These are phyloP conservation scores for Morpho helenor DNA, from an alignment of 2,888 invertebrate genomes.

Conservation along the genomic window DNA sequence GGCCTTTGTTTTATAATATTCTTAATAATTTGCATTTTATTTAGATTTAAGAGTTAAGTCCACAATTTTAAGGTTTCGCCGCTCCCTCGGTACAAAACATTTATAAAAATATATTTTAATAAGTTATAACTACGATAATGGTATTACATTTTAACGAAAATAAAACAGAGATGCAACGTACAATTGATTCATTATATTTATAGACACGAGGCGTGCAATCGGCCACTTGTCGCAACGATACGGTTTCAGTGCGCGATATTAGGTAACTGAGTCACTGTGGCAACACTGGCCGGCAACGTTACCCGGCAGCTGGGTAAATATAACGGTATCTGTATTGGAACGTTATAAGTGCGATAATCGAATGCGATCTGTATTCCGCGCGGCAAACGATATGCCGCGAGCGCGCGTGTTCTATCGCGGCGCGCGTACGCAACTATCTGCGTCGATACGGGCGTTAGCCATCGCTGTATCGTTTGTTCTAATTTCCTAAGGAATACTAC, in stretches of 20 bases:
- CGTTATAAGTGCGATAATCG: constrained; percentile 12
- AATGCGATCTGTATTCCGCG: not conserved
- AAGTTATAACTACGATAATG: not conserved
- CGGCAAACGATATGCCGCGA: not conserved
- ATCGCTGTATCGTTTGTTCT: constrained; percentile 17
- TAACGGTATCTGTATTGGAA: not conserved
- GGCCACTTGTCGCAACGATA: constrained; percentile 43
- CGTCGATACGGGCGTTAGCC: constrained; percentile 18
- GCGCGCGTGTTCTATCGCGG: constrained; percentile 26
- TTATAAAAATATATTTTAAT: too few species aligned
- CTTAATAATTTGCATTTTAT: too few species aligned
- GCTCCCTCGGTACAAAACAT: too few species aligned
- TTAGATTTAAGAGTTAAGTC: too few species aligned
- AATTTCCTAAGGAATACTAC: constrained; percentile 20
- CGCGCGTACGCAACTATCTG: constrained; percentile 23
- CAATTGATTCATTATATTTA: constrained; percentile 11
- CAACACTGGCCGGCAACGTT: constrained; percentile 27
- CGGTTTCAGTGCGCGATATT: constrained; percentile 42
- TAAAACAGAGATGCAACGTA: constrained; percentile 4
- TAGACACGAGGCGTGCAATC: constrained; percentile 7
- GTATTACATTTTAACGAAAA: not conserved
- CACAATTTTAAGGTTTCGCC: too few species aligned
- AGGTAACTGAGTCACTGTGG: constrained; percentile 55
- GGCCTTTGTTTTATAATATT: too few species aligned
- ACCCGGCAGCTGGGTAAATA: not conserved